Evolutionary conservation across 2,888 invertebrate genomes (phyloP).

Genomic region (Drosophila fulvimacula): DNA sequence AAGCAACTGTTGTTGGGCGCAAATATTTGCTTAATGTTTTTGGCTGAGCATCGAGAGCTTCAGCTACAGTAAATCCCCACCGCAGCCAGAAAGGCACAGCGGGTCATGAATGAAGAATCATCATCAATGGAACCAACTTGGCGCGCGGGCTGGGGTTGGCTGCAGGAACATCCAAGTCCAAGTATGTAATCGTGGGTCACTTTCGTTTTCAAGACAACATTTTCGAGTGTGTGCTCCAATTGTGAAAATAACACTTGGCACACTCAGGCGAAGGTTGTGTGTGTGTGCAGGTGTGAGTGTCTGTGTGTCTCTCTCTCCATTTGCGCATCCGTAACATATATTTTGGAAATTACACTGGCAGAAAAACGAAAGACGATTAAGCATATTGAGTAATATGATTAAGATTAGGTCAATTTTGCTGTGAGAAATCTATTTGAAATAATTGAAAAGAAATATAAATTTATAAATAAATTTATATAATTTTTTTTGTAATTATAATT

Average conservation of each 20-base stretch:
- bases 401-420: background rate
- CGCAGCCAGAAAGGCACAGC: background rate
- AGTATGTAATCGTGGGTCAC: conserved; percentile 77
- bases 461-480: no score
- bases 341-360: conserved; percentile 4
- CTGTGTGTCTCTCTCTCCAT: conserved; percentile 11
- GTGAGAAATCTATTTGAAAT: no score
- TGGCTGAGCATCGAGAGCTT: conserved; percentile 4
- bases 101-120: conserved; percentile 64
- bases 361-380: background rate
- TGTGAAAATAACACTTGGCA: conserved; percentile 77
- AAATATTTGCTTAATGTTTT: conserved; percentile 18
- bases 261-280: conserved; percentile 70
- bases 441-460: no score
- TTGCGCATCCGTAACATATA: conserved; percentile 45
- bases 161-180: conserved; percentile 11
- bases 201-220: conserved; percentile 74
- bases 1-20: background rate
- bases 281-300: conserved; percentile 14
- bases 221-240: conserved; percentile 74
- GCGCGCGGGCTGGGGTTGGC: background rate
- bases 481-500: no score
- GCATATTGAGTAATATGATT: background rate
- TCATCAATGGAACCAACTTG: conserved; percentile 54
- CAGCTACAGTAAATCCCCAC: conserved; percentile 1